Evolutionary conservation across 2,888 invertebrate genomes (phyloP), one percentile per base, ranked within the genome.

Genomic region (Coelopa pilipes): DNA sequence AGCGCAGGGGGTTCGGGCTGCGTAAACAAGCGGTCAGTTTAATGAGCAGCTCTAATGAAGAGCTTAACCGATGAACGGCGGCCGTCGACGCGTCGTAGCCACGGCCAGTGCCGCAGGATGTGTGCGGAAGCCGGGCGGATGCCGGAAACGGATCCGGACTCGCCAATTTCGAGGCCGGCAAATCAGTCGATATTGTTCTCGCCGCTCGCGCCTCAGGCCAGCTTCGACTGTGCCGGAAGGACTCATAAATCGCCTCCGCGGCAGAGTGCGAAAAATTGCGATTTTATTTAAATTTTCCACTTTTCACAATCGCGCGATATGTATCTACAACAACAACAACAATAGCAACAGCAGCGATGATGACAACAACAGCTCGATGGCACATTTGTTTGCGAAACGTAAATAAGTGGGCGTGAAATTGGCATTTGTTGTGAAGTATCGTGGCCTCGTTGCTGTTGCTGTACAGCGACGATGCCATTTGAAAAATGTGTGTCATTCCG

Each of bases 341-440:
- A 34, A 34, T n/a, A n/a, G n/a, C n/a, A n/a, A n/a, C n/a, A n/a
- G n/a, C n/a, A n/a, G n/a, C n/a, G n/a, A n/a, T n/a, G 34, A 34
- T 34, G 34, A 34, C n/a, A n/a, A n/a, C n/a, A n/a, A 34, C 34
- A 34, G 7, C 34, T 34, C 34, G 34, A 34, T 34, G 34, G 34
- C 34, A 34, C 34, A 34, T 57, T 19, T 11, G 65, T 49, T 65
- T 49, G 47, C 47, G 24, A 34, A 34, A 34, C 77, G 79, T 81
- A 78, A 85, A 82, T 84, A 85, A 85, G 83, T 81, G 79, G 78
- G 81, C 86, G 80, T 85, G 84, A 85, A 85, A 85, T 85, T 85
- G 82, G 79, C 78, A 77, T 63, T 74, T 46, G 46, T 49, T 63
- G 50, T 62, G 24, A 50, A 63, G 70, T 55, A 21, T 46, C 60